Evolutionary conservation across 2,888 invertebrate genomes (phyloP), one percentile per base, ranked within the genome.

Genomic region (Amblyjoppa fuscipennis): DNA sequence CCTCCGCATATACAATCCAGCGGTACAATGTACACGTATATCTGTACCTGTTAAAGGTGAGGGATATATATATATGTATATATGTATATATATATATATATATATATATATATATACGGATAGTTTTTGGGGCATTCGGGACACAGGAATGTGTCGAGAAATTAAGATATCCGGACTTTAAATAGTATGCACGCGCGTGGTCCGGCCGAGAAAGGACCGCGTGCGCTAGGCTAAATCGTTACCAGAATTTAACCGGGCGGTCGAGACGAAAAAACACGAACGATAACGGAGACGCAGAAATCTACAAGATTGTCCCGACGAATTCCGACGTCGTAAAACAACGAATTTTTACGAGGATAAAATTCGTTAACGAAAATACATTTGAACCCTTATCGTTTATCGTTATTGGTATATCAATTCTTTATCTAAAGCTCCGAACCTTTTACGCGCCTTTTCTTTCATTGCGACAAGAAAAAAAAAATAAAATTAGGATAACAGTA

Each of bases 81-180:
- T 77, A 66, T 49, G 4, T 16, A 31, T 66, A 64, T 53, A 16
- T 34, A 53, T 20, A 41, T 56, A 13, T 77, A 34, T 45, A 13
- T 13, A 20, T 66, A 64, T 51, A 9, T 34, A 53, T 20, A 41
- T 34, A 16, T 77, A 73, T 68, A 56, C 68, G 59, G 73, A 77
- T 66, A 74, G 81, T 81, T 84, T 81, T 84, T 81, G 69, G 77
- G 59, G 28, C 31, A 41, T 81, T 31, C 61, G 86, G 41, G 78
- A 70, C 68, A 81, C 86, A 87, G 88, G 87, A 91, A 91, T 90
- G 89, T 89, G 64, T 89, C 88, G 89, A 89, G 88, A 89, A 92
- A 92, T 92, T 90, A 92, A 92, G 91, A 92, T 92, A 92, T 91
- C 90, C 86, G 74, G 69, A 34, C 11, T 66, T 64, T 64, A 64